Percentiles rank a stretch among this genome's conserved stretches.
These are phyloP conservation scores for Salpingus planirostris DNA, from an alignment of 2,888 invertebrate genomes.

Conservation along the genomic window DNA sequence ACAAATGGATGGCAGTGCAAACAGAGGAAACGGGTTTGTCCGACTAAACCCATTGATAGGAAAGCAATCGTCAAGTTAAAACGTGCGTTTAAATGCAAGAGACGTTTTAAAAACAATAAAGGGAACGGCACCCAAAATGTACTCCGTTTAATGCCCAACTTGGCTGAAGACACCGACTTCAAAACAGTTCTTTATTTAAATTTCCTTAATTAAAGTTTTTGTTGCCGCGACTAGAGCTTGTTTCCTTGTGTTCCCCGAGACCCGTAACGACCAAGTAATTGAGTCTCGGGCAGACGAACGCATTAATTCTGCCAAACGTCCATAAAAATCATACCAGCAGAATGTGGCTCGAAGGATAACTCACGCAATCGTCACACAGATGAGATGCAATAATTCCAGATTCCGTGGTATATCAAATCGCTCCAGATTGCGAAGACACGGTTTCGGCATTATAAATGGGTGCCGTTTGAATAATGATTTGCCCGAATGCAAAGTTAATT, in stretches of 20 bases:
- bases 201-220: constrained; percentile 15
- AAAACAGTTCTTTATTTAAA: constrained; percentile 15
- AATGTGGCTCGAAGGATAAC: too few species aligned
- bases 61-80: constrained; percentile 15
- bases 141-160: constrained; percentile 8
- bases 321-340: too few species aligned
- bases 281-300: too few species aligned
- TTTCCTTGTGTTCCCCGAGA: too few species aligned
- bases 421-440: too few species aligned
- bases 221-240: too few species aligned
- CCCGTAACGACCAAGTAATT: too few species aligned
- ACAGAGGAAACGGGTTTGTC: constrained; percentile 10
- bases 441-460: too few species aligned
- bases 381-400: too few species aligned
- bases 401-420: too few species aligned
- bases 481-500: constrained; percentile 16
- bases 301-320: too few species aligned
- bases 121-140: constrained; percentile 12
- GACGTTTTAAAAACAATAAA: constrained; percentile 16
- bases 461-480: constrained; percentile 18
- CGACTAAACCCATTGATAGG: constrained; percentile 15
- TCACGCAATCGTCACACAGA: too few species aligned
- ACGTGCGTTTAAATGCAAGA: constrained; percentile 19
- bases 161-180: constrained; percentile 12
- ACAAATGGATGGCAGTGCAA: constrained; percentile 14